Evolutionary conservation across 2,113 vertebrate species (phyloP), one percentile per base, ranked within the genome.

Genomic region (Pygoscelis adeliae): DNA sequence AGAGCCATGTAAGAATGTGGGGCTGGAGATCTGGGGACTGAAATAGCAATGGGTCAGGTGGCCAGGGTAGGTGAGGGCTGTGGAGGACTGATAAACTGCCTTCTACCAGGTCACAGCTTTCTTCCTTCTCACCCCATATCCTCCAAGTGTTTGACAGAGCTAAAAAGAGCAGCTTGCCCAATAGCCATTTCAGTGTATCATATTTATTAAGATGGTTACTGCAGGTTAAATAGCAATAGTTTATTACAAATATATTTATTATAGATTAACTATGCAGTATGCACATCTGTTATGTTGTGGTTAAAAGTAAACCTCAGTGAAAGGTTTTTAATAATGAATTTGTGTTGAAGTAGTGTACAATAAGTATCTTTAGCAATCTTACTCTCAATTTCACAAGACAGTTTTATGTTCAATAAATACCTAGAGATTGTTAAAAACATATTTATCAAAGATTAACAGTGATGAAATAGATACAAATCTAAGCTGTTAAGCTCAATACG

Each of bases 371-470:
- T 87, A 87, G 84, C 70, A 96, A 95, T 95, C 95, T 90, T 66
- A 80, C 71, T 96, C 95, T 98, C 91, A 56, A 50, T 97, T 97
- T 93, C 58, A 72, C 52, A 62, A 90, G 97, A 93, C 97, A 98
- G 98, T 86, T 98, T 98, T 97, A 98, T 94, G 95, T 96, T 97
- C 97, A 96, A 95, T 97, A 98, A 98, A 98, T 98, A 98, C 92
- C 79, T 87, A 30, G 84, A 95, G 95, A 97, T 98, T 98, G 98
- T 98, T 98, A 98, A 98, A 98, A 98, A 98, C 97, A 96, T 98
- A 98, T 98, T 98, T 98, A 98, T 98, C 95, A 94, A 97, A 98
- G 98, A 98, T 97, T 97, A 98, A 97, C 94, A 66, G 86, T 97
- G 97, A 97, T 98, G 89, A 97, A 93, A 93, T 82, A 98, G 97